Evolutionary conservation across 2,797 vertebrate genomes (phyloP).

Genomic region (Coilia nasus): DNA sequence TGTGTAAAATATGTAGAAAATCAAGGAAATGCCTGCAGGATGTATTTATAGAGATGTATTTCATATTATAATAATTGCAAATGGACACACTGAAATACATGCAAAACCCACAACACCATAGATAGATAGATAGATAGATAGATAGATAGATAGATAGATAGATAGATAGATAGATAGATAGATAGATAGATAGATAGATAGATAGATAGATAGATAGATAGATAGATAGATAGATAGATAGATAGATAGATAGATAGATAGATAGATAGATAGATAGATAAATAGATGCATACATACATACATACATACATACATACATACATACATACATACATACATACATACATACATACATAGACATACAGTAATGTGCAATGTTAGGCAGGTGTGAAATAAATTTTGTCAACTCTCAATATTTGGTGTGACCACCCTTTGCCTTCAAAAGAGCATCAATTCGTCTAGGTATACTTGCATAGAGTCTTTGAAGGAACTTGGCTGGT

Average conservation of each 20-base stretch:
- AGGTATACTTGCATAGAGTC: too few relatives aligned
- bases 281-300: neutral
- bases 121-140: too few relatives aligned
- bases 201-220: neutral
- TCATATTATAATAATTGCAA: neutral
- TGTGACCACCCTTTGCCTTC: too few relatives aligned
- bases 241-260: neutral
- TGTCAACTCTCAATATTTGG: too few relatives aligned
- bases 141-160: too few relatives aligned
- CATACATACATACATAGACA: neutral
- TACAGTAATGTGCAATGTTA: too few relatives aligned
- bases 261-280: neutral
- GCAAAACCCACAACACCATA: too few relatives aligned
- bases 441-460: too few relatives aligned
- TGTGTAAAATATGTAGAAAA: neutral
- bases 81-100: neutral
- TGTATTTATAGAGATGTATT: neutral
- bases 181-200: too few relatives aligned
- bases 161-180: too few relatives aligned
- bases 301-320: neutral
- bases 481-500: too few relatives aligned
- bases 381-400: too few relatives aligned
- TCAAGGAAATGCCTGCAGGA: neutral
- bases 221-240: conserved; percentile 4
- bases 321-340: neutral